Evolutionary conservation across 2,797 vertebrate species (phyloP).

Genomic region (Tenualosa ilisha): DNA sequence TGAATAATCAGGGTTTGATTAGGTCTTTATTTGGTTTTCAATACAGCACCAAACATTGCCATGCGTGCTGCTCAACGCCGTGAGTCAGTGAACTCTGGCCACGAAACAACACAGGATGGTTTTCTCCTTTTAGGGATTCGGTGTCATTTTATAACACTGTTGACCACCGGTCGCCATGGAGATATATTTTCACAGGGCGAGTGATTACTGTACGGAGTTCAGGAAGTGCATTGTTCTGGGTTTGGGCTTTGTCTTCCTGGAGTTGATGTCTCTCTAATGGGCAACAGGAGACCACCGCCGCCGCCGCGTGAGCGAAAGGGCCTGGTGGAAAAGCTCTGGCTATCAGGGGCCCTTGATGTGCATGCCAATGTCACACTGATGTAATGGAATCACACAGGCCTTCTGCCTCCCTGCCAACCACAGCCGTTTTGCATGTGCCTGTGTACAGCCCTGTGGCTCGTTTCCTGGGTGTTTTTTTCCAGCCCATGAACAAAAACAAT

Average conservation of each 20-base stretch:
- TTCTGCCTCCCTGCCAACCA: neutral
- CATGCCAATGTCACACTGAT: constrained; percentile 16
- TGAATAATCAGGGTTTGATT: constrained; percentile 30
- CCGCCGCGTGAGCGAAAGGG: neutral
- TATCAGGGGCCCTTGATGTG: neutral
- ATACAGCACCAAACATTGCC: neutral
- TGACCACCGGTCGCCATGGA: constrained; percentile 45
- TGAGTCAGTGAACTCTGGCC: constrained; percentile 20
- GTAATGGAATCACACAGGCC: neutral
- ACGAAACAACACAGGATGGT: constrained; percentile 2
- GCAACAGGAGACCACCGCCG: neutral
- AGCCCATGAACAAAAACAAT: neutral
- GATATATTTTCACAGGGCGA: constrained; percentile 31
- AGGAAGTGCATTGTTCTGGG: constrained; percentile 32
- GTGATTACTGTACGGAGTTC: constrained; percentile 28
- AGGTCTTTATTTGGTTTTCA: constrained; percentile 13
- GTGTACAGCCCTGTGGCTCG: neutral
- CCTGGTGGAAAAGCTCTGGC: neutral
- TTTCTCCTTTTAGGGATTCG: constrained; percentile 11
- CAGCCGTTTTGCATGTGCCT: neutral
- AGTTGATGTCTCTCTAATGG: constrained; percentile 11
- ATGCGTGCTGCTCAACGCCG: neutral
- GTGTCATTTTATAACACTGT: constrained; percentile 12
- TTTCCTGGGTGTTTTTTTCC: neutral
- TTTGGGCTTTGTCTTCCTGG: constrained; percentile 23